A percentile compares a stretch with the other conserved stretches of the same genome.
Evolutionary conservation across 2,888 invertebrate genomes (phyloP).

Genomic region (Heteropelma amictum): DNA sequence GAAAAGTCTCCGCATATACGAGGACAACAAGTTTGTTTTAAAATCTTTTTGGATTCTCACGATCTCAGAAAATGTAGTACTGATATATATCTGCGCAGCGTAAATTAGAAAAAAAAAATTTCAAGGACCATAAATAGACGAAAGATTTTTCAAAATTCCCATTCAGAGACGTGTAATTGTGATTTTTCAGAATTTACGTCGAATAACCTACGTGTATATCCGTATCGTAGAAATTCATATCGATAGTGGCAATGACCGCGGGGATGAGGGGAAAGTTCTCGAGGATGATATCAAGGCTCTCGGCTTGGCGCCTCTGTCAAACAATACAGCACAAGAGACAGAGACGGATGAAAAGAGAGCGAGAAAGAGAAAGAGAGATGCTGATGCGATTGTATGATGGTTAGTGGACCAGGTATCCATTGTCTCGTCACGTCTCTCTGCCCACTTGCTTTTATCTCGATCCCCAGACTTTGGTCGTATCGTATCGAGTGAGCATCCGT

Average conservation of each 20-base stretch:
- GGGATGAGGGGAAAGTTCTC: constrained; percentile 43
- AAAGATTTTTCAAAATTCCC: too few species aligned
- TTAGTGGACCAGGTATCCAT: constrained; percentile 76
- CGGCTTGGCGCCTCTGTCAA: constrained; percentile 63
- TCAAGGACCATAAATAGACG: too few species aligned
- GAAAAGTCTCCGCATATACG: too few species aligned
- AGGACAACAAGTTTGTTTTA: too few species aligned
- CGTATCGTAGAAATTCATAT: constrained; percentile 1
- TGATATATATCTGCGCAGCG: too few species aligned
- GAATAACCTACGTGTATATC: background rate
- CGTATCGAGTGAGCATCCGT: constrained; percentile 77
- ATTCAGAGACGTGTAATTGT: too few species aligned
- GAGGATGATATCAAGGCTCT: constrained; percentile 72
- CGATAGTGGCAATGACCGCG: constrained; percentile 30
- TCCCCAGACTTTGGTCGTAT: constrained; percentile 68
- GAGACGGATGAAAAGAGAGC: background rate
- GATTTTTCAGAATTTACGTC: too few species aligned
- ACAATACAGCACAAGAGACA: constrained; percentile 67
- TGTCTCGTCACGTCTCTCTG: constrained; percentile 77
- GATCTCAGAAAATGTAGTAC: too few species aligned
- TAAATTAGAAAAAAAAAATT: too few species aligned
- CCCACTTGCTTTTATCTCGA: constrained; percentile 77
- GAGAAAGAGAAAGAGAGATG: constrained; percentile 64
- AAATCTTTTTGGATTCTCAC: too few species aligned
- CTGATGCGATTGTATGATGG: constrained; percentile 78